phyloP scores from a whole-genome alignment of 2,797 vertebrate species.

The Miopithecus talapoin region DNA sequence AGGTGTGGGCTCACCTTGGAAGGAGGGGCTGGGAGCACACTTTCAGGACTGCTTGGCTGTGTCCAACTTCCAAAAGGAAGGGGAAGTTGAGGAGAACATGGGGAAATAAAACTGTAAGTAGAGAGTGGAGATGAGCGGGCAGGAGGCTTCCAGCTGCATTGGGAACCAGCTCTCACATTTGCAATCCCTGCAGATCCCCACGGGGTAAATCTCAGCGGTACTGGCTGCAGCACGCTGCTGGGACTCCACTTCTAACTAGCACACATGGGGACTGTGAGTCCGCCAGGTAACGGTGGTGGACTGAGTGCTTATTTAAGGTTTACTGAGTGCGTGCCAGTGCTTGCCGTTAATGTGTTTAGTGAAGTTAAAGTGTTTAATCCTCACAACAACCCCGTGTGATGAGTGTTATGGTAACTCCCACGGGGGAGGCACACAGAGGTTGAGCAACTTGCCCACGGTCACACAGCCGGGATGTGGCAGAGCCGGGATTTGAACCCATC shows the following conservation, averaged over 20 bases:
- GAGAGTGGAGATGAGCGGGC: fast-evolving
- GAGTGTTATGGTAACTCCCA: neutral
- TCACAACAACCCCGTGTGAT: neutral
- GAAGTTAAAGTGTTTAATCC: neutral
- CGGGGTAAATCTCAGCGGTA: fast-evolving
- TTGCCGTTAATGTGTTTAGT: fast-evolving
- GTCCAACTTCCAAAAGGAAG: neutral
- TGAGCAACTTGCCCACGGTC: neutral
- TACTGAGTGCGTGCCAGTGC: neutral
- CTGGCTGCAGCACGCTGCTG: fast-evolving
- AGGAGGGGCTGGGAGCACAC: neutral
- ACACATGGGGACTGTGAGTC: fast-evolving
- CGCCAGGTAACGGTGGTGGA: neutral
- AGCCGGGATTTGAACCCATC: neutral
- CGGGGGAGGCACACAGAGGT: neutral
- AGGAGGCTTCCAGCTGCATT: neutral
- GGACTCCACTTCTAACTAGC: neutral
- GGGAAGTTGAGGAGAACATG: neutral
- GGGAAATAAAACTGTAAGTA: fast-evolving
- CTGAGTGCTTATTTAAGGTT: neutral
- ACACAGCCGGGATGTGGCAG: neutral
- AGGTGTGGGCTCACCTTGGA: fast-evolving
- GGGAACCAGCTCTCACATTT: fast-evolving
- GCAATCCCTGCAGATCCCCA: fast-evolving
- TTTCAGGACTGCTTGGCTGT: fast-evolving